Base-by-base conservation (phyloP, 2,888 invertebrate genomes). In the Drosophila gaucha region DNA sequence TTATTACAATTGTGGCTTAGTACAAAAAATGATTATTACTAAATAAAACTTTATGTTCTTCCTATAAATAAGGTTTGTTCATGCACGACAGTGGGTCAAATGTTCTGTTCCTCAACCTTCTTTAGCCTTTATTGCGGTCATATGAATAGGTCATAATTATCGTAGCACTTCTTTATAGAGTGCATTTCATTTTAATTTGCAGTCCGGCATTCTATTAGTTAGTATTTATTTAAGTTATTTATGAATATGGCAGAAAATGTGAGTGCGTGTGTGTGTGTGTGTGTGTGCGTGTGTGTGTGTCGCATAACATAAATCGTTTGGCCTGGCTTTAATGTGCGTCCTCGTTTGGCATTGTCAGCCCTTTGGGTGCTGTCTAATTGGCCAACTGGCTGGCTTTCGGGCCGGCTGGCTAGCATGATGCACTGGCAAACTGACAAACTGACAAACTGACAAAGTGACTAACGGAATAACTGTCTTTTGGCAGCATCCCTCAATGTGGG, bases 301-400 rank as follows among this genome's bases (percentile, higher is more conserved):
- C 70, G 69, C 70, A 78, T 47, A 49, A 67, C 65, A 79, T 79
- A 79, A 79, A 70, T 75, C 76, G 62, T 62, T 65, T 63, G 73
- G 65, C 60, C 60, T 56, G 68, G 68, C 68, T 80, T 68, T 80
- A 78, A 78, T 78, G 77, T 80, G 80, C 78, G 77, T 68, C 80
- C 80, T 77, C 77, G 77, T 77, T 77, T 84, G 74, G 72, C 56
- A 73, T 63, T 65, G 70, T 57, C 56, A 67, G 71, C 63, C 84
- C 73, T 70, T 68, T 78, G 88, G 73, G 69, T 65, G 60, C 83
- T 63, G 63, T 83, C 79, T 88, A 88, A 88, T 78, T 82, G 82
- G 76, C 83, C 84, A 75, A 82, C 82, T 62, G 85, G 39, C 64
- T 41, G 16, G 24, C 14, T 9, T 22, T 9, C 41, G 14, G 6